Percentiles rank a stretch among this genome's conserved stretches.
phyloP scores from a whole-genome alignment of 1,140 invertebrate species.

The Drusus annulatus region DNA sequence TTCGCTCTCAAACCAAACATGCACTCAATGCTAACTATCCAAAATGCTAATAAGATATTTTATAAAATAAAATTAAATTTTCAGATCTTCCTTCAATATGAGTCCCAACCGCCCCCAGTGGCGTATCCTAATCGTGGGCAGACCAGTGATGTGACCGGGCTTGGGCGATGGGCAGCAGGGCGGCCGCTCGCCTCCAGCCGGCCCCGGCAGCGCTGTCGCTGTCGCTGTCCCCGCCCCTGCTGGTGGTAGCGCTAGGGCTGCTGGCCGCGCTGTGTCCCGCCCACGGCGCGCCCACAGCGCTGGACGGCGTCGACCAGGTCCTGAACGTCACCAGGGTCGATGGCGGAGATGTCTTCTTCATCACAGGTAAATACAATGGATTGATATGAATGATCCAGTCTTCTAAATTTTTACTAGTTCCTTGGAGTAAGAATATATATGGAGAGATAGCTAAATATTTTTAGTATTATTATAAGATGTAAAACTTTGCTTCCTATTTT shows the following conservation, averaged over 20 bases:
- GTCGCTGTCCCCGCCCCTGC: not conserved
- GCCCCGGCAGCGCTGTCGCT: not conserved
- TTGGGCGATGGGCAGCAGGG: constrained; percentile 22
- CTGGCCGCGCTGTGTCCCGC: not conserved
- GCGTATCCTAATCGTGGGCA: not conserved
- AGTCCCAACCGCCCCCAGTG: no score
- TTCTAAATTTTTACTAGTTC: no score
- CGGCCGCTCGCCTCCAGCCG: constrained; percentile 6
- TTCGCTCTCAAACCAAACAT: no score
- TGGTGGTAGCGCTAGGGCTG: not conserved
- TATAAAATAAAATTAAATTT: no score
- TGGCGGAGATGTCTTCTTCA: constrained; percentile 53
- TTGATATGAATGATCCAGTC: no score
- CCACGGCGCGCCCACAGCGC: not conserved
- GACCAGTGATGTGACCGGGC: constrained; percentile 18
- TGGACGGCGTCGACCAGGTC: constrained; percentile 8
- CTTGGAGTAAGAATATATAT: no score
- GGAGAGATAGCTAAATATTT: no score
- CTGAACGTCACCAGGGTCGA: constrained; percentile 52
- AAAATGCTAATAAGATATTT: no score
- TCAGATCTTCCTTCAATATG: no score
- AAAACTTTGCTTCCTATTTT: no score
- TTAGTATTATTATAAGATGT: no score
- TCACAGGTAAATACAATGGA: constrained; percentile 41
- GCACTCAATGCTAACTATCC: no score